phyloP scores from a whole-genome alignment of 2,888 invertebrate genomes.

The Polydrusus cervinus region DNA sequence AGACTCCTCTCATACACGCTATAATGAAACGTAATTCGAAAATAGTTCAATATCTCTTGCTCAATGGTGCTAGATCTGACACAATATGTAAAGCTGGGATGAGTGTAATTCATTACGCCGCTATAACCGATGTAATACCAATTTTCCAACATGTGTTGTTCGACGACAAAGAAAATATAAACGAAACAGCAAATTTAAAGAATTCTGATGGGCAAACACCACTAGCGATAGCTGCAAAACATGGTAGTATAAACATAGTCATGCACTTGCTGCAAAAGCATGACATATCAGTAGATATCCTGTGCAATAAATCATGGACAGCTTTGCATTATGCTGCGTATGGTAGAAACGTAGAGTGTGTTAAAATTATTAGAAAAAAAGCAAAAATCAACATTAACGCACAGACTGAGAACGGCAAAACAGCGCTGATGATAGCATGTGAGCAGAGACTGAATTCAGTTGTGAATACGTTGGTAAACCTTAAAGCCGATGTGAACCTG shows the following conservation, averaged over 20 bases:
- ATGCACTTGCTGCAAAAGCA: not conserved
- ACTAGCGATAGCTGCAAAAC: not conserved
- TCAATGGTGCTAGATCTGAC: not conserved
- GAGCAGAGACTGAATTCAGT: not conserved
- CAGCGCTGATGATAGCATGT: conserved; percentile 5
- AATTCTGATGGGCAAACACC: not conserved
- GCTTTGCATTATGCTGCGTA: conserved; percentile 8
- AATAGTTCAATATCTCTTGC: conserved; percentile 1
- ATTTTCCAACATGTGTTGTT: not conserved
- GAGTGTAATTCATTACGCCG: not conserved
- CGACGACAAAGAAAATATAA: not conserved
- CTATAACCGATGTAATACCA: not conserved
- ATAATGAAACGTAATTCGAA: not conserved
- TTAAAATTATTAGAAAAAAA: not conserved
- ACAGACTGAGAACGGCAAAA: not conserved
- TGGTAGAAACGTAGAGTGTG: not conserved
- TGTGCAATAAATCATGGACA: conserved; percentile 10
- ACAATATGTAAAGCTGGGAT: not conserved
- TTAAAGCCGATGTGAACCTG: not conserved
- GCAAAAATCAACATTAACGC: not conserved
- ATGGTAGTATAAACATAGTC: not conserved
- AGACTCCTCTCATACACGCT: conserved; percentile 1
- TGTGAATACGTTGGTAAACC: not conserved
- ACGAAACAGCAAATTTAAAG: not conserved
- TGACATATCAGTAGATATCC: not conserved